A percentile compares a stretch with the other conserved stretches of the same genome.
phyloP scores from a whole-genome alignment of 1,140 invertebrate genomes.

The Aphaenogaster floridana region DNA sequence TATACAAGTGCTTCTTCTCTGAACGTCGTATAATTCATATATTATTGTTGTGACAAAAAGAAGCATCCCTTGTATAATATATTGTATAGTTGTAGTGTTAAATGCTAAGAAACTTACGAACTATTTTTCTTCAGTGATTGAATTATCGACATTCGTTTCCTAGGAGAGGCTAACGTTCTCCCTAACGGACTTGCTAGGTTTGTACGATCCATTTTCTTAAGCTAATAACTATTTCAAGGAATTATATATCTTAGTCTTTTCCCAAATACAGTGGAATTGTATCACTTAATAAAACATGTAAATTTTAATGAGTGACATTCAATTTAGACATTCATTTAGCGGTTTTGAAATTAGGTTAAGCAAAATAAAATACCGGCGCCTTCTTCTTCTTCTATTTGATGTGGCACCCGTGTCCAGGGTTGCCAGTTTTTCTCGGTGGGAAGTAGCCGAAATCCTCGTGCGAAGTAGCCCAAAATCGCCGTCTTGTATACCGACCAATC shows the following conservation, averaged over 20 bases:
- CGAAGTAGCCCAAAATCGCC: no score
- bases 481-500: no score
- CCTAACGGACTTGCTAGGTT: constrained; percentile 70
- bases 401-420: no score
- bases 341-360: not conserved
- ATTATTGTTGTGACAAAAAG: constrained; percentile 17
- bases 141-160: constrained; percentile 83
- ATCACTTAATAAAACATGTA: not conserved
- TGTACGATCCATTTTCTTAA: constrained; percentile 79
- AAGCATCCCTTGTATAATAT: not conserved
- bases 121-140: constrained; percentile 83
- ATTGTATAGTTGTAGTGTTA: constrained; percentile 22
- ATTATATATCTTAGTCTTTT: not conserved
- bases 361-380: not conserved
- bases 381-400: no score
- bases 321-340: not conserved
- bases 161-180: constrained; percentile 75
- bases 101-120: constrained; percentile 78
- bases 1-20: constrained; percentile 16
- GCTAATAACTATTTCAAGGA: not conserved
- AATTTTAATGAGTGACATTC: not conserved
- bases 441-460: no score
- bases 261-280: not conserved
- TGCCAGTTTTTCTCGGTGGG: no score
- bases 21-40: constrained; percentile 9